Base-by-base conservation (phyloP, 2,797 vertebrate genomes). In the Serranus cabrilla region DNA sequence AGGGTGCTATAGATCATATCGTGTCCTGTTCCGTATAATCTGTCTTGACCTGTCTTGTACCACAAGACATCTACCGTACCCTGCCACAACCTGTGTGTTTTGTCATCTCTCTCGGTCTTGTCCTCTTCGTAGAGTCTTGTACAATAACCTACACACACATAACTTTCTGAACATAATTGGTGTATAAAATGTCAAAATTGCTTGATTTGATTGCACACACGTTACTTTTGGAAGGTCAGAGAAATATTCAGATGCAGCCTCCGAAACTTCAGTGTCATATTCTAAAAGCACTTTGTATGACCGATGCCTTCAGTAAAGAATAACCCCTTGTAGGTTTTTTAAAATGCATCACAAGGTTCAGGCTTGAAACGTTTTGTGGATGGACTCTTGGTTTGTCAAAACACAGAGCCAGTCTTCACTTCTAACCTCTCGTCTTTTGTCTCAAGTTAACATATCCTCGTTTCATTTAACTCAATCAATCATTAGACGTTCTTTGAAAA, bases 1-100 rank as follows among this genome's bases (percentile, higher is more conserved):
- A 56, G 49, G 52, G 37, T 18, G 60, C 58, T 18, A 77, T 88
- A 50, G 52, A 89, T 91, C 84, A 90, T 65, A 72, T 50, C 23
- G 49, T 61, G 63, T 61, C 78, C 68, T 45, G 55, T 58, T 73
- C 77, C 34, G 51, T 55, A 74, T 81, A 57, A 84, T 84, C 69
- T 78, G 76, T 80, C 80, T 55, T n/a, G 39, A 84, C 71, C 74
- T 76, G 79, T 78, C 78, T 49, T 42, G 54, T 80, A 52, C 18
- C 45, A 39, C 78, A 76, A 62, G 71, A 75, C 52, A 74, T 43
- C 31, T 50, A 8, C 69, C 70, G 71, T 60, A 56, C 51, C 59
- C 63, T 40, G 39, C 70, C 57, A 20, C 11, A 1, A 62, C 74
- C 60, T 64, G 39, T 58, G 54, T 40, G 7, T 62, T 73, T 47